Evolutionary conservation across 92 coral and sea anemone genomes (phyloP).

Genomic region (Blastomussa wellsi): DNA sequence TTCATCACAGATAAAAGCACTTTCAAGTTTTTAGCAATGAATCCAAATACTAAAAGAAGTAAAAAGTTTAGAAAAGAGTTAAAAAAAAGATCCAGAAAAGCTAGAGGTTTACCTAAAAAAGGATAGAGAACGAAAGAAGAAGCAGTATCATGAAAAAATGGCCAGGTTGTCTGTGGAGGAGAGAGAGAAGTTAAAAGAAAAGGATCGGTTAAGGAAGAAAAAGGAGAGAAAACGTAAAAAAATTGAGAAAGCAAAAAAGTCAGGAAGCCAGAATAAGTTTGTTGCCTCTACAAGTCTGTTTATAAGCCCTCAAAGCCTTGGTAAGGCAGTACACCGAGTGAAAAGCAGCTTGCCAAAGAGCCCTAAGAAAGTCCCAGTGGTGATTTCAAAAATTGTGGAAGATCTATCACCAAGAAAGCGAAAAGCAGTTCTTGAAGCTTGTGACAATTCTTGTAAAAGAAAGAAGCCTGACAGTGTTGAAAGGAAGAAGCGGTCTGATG

Average conservation of each 20-base stretch:
- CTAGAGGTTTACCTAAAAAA: not conserved
- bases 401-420: conserved; percentile 23
- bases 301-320: conserved; percentile 11
- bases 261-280: not conserved
- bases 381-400: conserved; percentile 2
- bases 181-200: conserved; percentile 3
- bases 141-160: conserved; percentile 27
- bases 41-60: conserved; percentile 7
- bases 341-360: conserved; percentile 1
- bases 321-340: conserved; percentile 1
- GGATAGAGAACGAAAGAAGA: conserved; percentile 22
- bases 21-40: not conserved
- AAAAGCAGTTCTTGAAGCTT: conserved; percentile 26
- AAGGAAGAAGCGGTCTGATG: conserved; percentile 38
- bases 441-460: conserved; percentile 23
- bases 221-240: not conserved
- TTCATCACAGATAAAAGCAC: not conserved
- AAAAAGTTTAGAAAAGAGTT: conserved; percentile 1
- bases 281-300: not conserved
- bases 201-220: not conserved
- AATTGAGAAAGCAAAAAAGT: conserved; percentile 6
- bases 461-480: not conserved
- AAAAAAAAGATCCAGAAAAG: conserved; percentile 5
- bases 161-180: conserved; percentile 21
- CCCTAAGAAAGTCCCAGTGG: conserved; percentile 3